Conservation (phyloP, 2,113 vertebrate species). For the Elephantulus edwardii region DNA sequence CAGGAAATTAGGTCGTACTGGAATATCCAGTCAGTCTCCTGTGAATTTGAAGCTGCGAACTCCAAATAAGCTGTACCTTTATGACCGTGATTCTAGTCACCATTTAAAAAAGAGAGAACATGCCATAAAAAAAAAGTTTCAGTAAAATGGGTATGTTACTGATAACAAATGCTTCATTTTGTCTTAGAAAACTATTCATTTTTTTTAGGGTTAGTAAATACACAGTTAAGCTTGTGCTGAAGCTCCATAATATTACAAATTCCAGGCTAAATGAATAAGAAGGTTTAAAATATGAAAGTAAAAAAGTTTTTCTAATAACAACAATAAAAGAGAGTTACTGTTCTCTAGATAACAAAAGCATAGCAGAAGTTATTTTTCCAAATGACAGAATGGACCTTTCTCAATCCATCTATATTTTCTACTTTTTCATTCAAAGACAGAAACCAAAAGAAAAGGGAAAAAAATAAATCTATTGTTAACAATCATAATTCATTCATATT, state of each 20-base stretch:
- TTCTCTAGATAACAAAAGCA: not conserved
- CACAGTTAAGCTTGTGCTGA: not conserved
- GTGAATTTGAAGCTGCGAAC: conserved; percentile 77
- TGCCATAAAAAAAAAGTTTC: conserved; percentile 59
- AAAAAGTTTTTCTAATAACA: not conserved
- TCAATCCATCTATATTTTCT: not conserved
- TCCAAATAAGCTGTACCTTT: conserved; percentile 77
- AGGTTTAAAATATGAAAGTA: too few species aligned
- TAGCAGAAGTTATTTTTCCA: not conserved
- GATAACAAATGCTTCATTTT: not conserved
- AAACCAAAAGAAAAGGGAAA: not conserved
- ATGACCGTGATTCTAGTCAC: conserved; percentile 72
- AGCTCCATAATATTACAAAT: not conserved
- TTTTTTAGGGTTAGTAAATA: not conserved
- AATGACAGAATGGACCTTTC: not conserved
- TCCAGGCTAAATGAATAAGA: not conserved
- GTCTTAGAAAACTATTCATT: not conserved
- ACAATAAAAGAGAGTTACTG: not conserved
- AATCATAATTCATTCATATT: too few species aligned
- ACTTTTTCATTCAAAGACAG: not conserved
- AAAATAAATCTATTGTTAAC: too few species aligned
- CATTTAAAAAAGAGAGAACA: conserved; percentile 28
- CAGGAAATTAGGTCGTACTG: conserved; percentile 81
- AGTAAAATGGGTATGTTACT: not conserved
- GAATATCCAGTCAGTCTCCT: conserved; percentile 77